A percentile compares a stretch with the other conserved stretches of the same genome.
These are phyloP conservation scores for Idaea dimidiata DNA, from an alignment of 2,888 invertebrate genomes.

Conservation along the genomic window DNA sequence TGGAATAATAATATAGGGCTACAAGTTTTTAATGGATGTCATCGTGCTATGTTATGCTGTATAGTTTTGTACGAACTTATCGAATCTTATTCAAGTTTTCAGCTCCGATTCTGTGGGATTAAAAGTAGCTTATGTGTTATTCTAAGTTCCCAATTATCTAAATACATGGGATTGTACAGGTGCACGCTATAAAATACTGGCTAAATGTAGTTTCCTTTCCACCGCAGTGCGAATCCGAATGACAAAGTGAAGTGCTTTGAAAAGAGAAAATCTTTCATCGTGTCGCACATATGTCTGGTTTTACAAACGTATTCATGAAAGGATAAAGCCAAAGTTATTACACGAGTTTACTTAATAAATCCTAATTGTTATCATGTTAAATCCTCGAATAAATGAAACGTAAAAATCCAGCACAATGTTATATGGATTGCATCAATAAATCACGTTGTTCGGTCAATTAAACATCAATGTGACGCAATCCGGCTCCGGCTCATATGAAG, in stretches of 20 bases:
- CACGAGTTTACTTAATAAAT: not conserved
- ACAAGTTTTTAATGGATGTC: too few species aligned
- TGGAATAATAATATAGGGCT: too few species aligned
- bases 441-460: conserved; percentile 48
- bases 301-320: not conserved
- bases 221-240: too few species aligned
- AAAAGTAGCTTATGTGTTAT: too few species aligned
- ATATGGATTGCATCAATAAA: conserved; percentile 34
- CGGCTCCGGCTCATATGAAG: conserved; percentile 37
- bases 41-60: too few species aligned
- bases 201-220: too few species aligned
- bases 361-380: not conserved
- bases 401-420: conserved; percentile 25
- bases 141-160: too few species aligned
- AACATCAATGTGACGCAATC: conserved; percentile 47
- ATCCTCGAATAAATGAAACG: conserved; percentile 16
- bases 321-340: not conserved
- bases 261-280: not conserved
- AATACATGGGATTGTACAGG: too few species aligned
- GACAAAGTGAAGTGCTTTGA: not conserved
- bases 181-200: too few species aligned
- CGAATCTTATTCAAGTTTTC: too few species aligned
- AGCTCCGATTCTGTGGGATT: too few species aligned
- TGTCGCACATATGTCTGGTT: not conserved
- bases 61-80: too few species aligned